Percentiles rank a stretch among this genome's conserved stretches.
Conservation (phyloP, 1,140 invertebrate genomes). For the Hetaerina americana region DNA sequence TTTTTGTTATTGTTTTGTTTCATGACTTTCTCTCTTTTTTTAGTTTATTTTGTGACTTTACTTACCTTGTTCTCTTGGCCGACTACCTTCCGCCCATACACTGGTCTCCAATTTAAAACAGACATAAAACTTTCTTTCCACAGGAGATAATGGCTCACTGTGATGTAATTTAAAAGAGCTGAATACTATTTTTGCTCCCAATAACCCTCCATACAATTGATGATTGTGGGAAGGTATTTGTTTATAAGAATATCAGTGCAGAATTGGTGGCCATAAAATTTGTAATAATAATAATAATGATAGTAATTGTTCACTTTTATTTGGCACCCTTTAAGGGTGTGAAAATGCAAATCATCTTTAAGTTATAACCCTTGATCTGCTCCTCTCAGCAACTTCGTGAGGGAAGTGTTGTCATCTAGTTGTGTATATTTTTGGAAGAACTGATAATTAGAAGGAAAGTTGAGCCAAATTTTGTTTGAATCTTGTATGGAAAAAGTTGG, state of each 20-base stretch:
- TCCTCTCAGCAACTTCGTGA: neutral
- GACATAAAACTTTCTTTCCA: neutral
- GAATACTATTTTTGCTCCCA: neutral
- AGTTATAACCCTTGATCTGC: neutral
- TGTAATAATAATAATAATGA: conserved; percentile 1
- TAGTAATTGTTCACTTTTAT: neutral
- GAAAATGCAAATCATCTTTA: neutral
- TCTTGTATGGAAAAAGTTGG: neutral
- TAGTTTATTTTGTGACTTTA: neutral
- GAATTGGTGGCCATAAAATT: neutral
- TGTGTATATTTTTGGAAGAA: neutral
- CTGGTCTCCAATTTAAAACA: neutral
- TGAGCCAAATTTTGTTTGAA: neutral
- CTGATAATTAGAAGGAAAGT: neutral
- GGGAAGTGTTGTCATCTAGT: neutral
- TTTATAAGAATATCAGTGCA: neutral
- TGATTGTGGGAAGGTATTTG: neutral
- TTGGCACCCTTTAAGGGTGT: neutral
- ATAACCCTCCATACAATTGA: neutral
- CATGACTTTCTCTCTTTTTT: neutral
- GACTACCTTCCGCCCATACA: neutral
- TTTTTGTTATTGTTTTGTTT: neutral
- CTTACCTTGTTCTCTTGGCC: neutral
- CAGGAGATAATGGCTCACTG: neutral
- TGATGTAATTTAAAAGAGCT: neutral